Conservation (phyloP, 2,113 vertebrate genomes). For the Empidonax alnorum region DNA sequence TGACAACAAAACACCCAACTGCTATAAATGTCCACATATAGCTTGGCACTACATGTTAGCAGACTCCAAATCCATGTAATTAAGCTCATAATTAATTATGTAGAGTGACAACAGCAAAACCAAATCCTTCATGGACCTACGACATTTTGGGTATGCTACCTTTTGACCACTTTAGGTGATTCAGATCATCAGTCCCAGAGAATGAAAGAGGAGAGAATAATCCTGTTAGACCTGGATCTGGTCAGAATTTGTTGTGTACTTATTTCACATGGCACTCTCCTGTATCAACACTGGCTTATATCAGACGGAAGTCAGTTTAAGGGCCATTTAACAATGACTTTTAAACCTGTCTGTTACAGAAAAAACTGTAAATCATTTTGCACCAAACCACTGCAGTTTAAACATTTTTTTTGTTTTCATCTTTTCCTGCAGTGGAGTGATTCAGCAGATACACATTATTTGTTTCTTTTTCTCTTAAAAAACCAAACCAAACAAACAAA, state of each 20-base stretch:
- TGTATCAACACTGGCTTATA: background rate
- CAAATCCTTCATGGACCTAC: accelerated
- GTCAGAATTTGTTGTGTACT: background rate
- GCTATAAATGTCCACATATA: background rate
- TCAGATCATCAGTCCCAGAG: background rate
- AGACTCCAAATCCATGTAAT: background rate
- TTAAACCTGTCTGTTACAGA: background rate
- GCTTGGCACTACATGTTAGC: background rate
- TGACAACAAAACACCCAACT: background rate
- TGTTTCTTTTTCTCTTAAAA: background rate
- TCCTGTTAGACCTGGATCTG: background rate
- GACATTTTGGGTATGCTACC: background rate
- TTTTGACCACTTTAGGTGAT: background rate
- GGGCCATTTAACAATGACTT: background rate
- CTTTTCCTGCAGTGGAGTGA: background rate
- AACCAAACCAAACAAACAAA: background rate
- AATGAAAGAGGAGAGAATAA: background rate
- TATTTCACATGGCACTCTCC: background rate
- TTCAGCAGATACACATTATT: background rate
- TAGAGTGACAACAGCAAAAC: background rate
- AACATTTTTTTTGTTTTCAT: background rate
- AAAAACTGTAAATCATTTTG: background rate
- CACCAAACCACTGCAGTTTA: background rate
- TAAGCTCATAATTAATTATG: background rate
- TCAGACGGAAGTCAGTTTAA: background rate